Percentiles rank a stretch among this genome's conserved stretches.
These are phyloP conservation scores for Phoeniculus purpureus DNA, from an alignment of 2,797 vertebrate species.

Conservation along the genomic window DNA sequence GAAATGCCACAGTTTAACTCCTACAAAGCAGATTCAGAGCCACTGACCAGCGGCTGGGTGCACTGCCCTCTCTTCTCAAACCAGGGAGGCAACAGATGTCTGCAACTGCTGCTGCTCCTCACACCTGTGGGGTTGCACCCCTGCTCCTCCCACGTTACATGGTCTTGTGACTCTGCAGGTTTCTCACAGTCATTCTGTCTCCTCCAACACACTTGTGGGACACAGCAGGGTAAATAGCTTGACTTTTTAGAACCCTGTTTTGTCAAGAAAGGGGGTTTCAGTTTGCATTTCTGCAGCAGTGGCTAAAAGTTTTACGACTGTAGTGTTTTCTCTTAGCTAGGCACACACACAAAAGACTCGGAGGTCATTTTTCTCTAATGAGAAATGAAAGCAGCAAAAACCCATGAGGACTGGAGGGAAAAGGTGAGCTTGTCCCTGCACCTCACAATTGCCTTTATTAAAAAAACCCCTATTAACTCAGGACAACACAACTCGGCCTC, in stretches of 20 bases:
- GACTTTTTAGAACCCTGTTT: not conserved
- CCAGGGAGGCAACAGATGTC: not conserved
- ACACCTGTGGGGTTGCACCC: not conserved
- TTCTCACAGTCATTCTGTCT: not conserved
- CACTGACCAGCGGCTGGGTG: not conserved
- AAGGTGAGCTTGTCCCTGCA: not conserved
- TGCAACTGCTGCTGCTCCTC: slow-evolving; percentile 20
- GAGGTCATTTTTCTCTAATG: not conserved
- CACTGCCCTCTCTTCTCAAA: not conserved
- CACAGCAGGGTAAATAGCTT: not conserved
- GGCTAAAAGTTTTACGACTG: not conserved
- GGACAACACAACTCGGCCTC: slow-evolving; percentile 40
- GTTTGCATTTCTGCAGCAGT: not conserved
- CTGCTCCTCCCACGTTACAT: not conserved
- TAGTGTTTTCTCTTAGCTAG: not conserved
- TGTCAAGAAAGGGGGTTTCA: not conserved
- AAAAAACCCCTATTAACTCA: slow-evolving; percentile 9
- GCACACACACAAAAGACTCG: not conserved
- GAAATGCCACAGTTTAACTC: slow-evolving; percentile 18
- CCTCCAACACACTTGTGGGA: not conserved
- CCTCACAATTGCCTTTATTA: not conserved
- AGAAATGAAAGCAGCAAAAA: not conserved
- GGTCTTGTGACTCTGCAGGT: not conserved
- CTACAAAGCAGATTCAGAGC: slow-evolving; percentile 20
- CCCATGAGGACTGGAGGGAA: not conserved